Evolutionary conservation across 2,113 vertebrate species (phyloP).

Genomic region (Notechis scutatus): DNA sequence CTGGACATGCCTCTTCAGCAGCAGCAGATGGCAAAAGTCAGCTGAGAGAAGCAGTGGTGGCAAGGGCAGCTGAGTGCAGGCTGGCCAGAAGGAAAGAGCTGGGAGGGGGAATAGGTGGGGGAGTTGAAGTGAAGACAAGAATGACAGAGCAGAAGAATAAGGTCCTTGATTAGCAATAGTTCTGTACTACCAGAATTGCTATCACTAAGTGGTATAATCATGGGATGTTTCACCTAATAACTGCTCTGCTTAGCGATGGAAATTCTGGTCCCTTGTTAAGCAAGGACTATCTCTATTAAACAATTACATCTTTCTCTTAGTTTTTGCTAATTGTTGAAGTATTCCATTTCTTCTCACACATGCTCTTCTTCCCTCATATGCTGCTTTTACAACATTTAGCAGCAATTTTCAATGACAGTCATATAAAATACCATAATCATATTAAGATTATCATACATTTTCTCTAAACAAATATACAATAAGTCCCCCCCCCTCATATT

Average conservation of each 20-base stretch:
- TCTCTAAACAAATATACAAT: not conserved
- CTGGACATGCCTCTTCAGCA: not conserved
- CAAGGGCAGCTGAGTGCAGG: not conserved
- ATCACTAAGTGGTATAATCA: not conserved
- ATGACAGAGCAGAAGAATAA: not conserved
- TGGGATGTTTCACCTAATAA: not conserved
- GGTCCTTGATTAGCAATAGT: not conserved
- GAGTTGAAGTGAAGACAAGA: not conserved
- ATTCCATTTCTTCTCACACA: not conserved
- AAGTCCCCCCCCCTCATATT: not conserved
- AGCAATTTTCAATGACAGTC: not conserved
- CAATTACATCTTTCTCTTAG: not conserved
- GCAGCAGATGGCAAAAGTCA: not conserved
- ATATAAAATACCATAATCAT: not conserved
- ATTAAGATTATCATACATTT: not conserved
- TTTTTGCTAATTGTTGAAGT: not conserved
- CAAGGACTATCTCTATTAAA: not conserved
- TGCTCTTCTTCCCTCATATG: not conserved
- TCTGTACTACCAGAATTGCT: not conserved
- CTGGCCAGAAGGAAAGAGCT: not conserved
- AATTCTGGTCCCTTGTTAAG: not conserved
- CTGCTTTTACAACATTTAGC: not conserved
- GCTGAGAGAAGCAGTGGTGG: not conserved
- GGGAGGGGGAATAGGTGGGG: not conserved
- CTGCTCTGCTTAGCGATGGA: not conserved